These are phyloP conservation scores for Acrocyrtus sp. DNA, from an alignment of 2,888 invertebrate species.

Conservation along the genomic window DNA sequence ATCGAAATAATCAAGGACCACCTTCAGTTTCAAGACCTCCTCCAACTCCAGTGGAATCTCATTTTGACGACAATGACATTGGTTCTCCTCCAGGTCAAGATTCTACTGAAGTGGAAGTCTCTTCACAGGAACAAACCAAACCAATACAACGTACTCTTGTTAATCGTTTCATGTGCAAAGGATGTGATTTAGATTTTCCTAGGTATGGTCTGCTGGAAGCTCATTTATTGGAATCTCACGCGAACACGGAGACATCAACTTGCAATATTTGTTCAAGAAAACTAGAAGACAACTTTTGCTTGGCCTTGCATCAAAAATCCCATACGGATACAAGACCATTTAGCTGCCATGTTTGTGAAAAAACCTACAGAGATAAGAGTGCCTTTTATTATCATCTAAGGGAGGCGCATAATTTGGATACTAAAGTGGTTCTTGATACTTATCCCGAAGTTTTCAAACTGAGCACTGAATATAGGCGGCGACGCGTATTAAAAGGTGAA, in stretches of 20 bases:
- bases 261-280: slow-evolving; percentile 20
- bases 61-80: background rate
- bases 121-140: background rate
- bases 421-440: background rate
- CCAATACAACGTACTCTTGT: background rate
- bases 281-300: slow-evolving; percentile 20
- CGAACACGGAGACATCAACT: background rate
- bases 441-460: slow-evolving; percentile 23
- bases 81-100: background rate
- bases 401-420: slow-evolving; percentile 8
- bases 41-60: background rate
- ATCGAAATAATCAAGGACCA: slow-evolving; percentile 25
- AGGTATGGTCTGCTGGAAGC: background rate
- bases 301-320: slow-evolving; percentile 19
- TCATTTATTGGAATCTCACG: slow-evolving; percentile 10
- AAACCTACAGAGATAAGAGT: slow-evolving; percentile 22
- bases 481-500: background rate
- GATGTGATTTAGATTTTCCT: background rate
- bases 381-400: slow-evolving; percentile 23
- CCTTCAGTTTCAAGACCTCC: slow-evolving; percentile 16
- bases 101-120: background rate
- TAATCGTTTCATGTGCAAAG: slow-evolving; percentile 14
- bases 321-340: slow-evolving; percentile 24
- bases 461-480: background rate
- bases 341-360: slow-evolving; percentile 5